A percentile compares a stretch with the other conserved stretches of the same genome.
Evolutionary conservation across 1,140 invertebrate genomes (phyloP).

Genomic region (Galendromus occidentalis): DNA sequence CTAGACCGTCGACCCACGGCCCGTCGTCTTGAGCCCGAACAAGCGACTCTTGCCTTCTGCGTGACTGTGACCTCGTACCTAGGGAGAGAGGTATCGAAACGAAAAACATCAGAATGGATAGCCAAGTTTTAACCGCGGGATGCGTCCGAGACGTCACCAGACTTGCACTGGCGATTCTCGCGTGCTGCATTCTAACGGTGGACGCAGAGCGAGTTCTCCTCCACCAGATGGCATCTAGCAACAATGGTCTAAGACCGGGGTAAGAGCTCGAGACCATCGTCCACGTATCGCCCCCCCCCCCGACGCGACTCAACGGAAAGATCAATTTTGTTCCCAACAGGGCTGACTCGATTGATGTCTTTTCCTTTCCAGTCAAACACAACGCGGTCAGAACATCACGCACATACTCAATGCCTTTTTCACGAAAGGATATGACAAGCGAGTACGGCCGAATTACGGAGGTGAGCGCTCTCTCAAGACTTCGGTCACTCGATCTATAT

Average conservation of each 20-base stretch:
- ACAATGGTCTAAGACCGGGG: slow-evolving; percentile 10
- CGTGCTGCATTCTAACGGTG: not conserved
- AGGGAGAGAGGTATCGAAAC: not conserved
- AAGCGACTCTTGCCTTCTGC: slow-evolving; percentile 1
- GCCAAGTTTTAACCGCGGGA: no score
- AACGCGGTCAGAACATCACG: slow-evolving; percentile 46
- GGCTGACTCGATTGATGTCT: no score
- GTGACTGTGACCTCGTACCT: not conserved
- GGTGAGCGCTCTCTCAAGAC: slow-evolving; percentile 48
- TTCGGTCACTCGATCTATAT: no score
- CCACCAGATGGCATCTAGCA: slow-evolving; percentile 11
- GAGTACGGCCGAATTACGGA: slow-evolving; percentile 92
- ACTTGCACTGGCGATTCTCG: no score
- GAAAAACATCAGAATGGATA: not conserved
- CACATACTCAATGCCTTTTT: slow-evolving; percentile 67
- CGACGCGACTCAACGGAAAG: no score
- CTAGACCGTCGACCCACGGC: slow-evolving; percentile 1
- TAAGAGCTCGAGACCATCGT: no score
- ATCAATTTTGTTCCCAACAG: no score
- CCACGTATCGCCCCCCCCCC: no score
- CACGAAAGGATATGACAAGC: slow-evolving; percentile 85
- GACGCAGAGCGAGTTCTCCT: slow-evolving; percentile 1
- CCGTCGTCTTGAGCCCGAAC: slow-evolving; percentile 11
- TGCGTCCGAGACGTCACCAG: no score
- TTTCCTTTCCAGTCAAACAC: slow-evolving; percentile 2